phyloP scores from a whole-genome alignment of 2,888 invertebrate species.

The Lycophotia porphyrea region DNA sequence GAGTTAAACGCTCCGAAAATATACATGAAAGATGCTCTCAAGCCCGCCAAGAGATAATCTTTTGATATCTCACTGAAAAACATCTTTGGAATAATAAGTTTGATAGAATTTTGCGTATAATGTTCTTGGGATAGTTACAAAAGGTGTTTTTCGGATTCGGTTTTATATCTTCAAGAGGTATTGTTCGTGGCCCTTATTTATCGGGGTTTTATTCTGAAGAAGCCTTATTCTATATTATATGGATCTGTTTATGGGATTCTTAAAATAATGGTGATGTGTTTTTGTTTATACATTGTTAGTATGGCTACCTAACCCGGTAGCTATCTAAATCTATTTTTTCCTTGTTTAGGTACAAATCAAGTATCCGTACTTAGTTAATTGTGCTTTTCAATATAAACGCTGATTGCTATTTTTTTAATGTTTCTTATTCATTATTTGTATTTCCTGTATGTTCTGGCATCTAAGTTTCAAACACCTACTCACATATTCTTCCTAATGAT shows the following conservation, averaged over 20 bases:
- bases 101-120: slow-evolving; percentile 50
- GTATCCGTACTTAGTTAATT: not conserved
- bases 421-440: not conserved
- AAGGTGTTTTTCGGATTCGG: slow-evolving; percentile 49
- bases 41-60: slow-evolving; percentile 43
- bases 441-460: not conserved
- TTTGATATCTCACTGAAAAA: slow-evolving; percentile 49
- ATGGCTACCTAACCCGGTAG: too few relatives aligned
- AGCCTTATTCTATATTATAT: slow-evolving; percentile 23
- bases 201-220: slow-evolving; percentile 22
- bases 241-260: slow-evolving; percentile 12
- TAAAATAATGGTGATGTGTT: slow-evolving; percentile 5
- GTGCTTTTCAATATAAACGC: not conserved
- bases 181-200: slow-evolving; percentile 36
- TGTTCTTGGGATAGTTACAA: slow-evolving; percentile 50
- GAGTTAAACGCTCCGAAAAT: slow-evolving; percentile 44
- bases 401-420: not conserved
- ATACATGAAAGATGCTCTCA: slow-evolving; percentile 42
- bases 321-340: not conserved
- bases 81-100: slow-evolving; percentile 48
- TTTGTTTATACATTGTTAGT: not conserved
- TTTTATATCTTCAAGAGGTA: slow-evolving; percentile 31
- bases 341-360: not conserved
- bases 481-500: not conserved
- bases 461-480: not conserved